These are phyloP conservation scores for Ctena decussata DNA, from an alignment of 2,888 invertebrate species.

Conservation along the genomic window DNA sequence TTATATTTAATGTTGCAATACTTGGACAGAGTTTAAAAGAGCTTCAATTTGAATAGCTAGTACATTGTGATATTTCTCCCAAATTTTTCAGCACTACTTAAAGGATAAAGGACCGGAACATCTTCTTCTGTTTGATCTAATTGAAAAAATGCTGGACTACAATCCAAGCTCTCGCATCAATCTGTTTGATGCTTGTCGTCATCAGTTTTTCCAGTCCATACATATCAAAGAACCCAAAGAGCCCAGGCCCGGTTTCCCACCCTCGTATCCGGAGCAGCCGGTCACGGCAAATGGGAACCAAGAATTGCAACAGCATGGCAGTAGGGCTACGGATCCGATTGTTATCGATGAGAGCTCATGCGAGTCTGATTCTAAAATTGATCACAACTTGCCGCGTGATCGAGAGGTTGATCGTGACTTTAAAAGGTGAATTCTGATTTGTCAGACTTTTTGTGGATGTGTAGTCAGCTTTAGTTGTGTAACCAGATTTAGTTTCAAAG, in stretches of 20 bases:
- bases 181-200: conserved; percentile 94
- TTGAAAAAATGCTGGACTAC: conserved; percentile 98
- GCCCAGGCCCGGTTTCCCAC: conserved; percentile 23
- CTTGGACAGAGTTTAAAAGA: too few species aligned
- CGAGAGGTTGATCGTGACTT: conserved; percentile 46
- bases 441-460: not conserved
- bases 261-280: conserved; percentile 19
- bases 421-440: conserved; percentile 46
- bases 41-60: too few species aligned
- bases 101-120: conserved; percentile 96
- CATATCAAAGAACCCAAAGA: conserved; percentile 68
- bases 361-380: conserved; percentile 46
- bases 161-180: conserved; percentile 97
- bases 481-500: too few species aligned
- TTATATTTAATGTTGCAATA: too few species aligned
- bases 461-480: not conserved
- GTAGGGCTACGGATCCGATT: conserved; percentile 49
- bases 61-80: not conserved
- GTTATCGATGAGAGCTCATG: conserved; percentile 65
- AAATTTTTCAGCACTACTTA: conserved; percentile 93
- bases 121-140: conserved; percentile 96
- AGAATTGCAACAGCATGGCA: conserved; percentile 41
- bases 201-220: conserved; percentile 93
- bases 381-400: conserved; percentile 8
- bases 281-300: conserved; percentile 36